Base-by-base conservation (phyloP, 2,113 vertebrate species). In the Hiodon tergisus region DNA sequence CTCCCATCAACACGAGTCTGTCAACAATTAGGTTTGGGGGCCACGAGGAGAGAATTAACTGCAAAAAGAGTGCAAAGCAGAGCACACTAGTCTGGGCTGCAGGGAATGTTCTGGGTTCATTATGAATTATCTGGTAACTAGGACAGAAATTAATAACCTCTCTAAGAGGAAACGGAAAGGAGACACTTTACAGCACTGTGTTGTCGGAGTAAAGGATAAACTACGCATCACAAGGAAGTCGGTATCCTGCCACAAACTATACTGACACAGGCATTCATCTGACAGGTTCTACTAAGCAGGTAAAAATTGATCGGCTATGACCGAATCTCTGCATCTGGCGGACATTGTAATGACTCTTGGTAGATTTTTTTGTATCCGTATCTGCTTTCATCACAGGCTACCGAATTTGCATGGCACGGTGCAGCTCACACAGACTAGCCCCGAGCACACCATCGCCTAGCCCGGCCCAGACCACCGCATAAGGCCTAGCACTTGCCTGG, bases 131-230 rank as follows among this genome's bases (percentile, higher is more conserved):
- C 51, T 9, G 3, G 16, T 10, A 48, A 61, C 48, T 52, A 16
- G 4, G 46, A 72, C 16, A 60, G 55, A 13, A 59, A 71, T 60
- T 72, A 60, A 61, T 72, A 72, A 60, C 46, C 68, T 16, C 13
- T 53, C 51, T 69, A 1, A 72, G 13, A 69, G 67, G 66, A 4
- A 69, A 7, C 1, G 14, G n/a, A 47, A 46, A 9, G 47, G 63
- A 47, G n/a, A 67, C 8, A 47, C 59, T 14, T 14, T 4, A 60
- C 4, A 13, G 59, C 59, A 14, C 59, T 60, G 10, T 10, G 9
- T 1, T 13, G 59, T 60, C 59, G 4, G 59, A 60, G 4, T 4
- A 60, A 60, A 14, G 59, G 59, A 14, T 10, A 60, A 14, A 60
- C 59, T 60, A 13, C 59, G n/a, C 7, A 14, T 14, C 13, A 14